Evolutionary conservation across 2,113 vertebrate genomes (phyloP).

Genomic region (Catharus minimus): DNA sequence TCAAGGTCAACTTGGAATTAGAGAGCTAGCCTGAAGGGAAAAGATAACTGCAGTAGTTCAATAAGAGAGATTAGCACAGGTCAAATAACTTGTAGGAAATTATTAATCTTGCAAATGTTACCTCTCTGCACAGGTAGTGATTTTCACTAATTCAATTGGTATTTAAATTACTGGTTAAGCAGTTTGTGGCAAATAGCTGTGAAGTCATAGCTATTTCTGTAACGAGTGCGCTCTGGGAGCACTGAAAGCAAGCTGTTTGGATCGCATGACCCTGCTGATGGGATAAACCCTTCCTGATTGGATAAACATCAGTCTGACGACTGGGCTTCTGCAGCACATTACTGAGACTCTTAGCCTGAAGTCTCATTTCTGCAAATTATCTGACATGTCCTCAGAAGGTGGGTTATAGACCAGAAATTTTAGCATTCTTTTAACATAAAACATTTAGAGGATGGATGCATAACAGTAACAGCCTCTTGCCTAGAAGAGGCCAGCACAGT

Average conservation of each 20-base stretch:
- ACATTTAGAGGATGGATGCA: neutral
- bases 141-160: neutral
- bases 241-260: neutral
- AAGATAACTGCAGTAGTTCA: slow-evolving; percentile 7
- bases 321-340: rapidly evolving
- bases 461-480: neutral
- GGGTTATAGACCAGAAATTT: neutral
- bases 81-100: slow-evolving; percentile 41
- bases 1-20: slow-evolving; percentile 45
- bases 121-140: neutral
- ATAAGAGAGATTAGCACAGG: neutral
- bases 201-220: slow-evolving; percentile 42
- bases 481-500: neutral
- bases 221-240: neutral
- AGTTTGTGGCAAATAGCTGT: slow-evolving; percentile 8
- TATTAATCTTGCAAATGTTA: neutral
- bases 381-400: neutral
- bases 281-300: neutral
- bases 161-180: slow-evolving; percentile 25
- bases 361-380: neutral
- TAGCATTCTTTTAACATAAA: neutral
- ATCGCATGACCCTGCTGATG: neutral
- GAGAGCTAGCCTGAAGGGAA: neutral
- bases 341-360: neutral
- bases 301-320: neutral